Evolutionary conservation across 2,113 vertebrate species (phyloP).

Genomic region (Ameiurus melas): DNA sequence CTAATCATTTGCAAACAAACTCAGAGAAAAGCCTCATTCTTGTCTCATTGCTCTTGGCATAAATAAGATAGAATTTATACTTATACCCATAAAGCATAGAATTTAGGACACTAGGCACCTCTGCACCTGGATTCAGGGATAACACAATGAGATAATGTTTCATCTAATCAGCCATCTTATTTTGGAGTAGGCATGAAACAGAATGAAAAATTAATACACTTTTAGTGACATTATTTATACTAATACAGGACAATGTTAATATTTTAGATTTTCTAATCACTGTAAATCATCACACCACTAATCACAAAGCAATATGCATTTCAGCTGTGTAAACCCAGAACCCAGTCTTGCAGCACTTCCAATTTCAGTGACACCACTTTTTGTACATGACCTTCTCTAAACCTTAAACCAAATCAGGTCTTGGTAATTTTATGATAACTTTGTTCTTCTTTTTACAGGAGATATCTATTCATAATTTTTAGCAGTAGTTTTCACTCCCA

Average conservation of each 20-base stretch:
- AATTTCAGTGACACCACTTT: not conserved
- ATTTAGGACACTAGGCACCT: conserved; percentile 31
- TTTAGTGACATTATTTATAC: not conserved
- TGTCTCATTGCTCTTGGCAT: conserved; percentile 60
- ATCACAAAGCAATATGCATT: not conserved
- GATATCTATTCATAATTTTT: not conserved
- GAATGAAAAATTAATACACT: not conserved
- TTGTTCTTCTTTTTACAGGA: not conserved
- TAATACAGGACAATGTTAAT: not conserved
- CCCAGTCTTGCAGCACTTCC: not conserved
- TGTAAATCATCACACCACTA: not conserved
- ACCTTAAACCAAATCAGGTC: not conserved
- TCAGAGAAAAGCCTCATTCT: conserved; percentile 69
- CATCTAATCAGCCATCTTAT: not conserved
- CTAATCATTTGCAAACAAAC: conserved; percentile 76
- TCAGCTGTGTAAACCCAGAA: not conserved
- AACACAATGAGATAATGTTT: not conserved
- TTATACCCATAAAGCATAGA: not conserved
- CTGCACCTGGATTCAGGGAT: not conserved
- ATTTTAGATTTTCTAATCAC: not conserved
- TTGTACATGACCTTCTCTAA: not conserved
- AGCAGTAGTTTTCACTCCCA: not conserved
- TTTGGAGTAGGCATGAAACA: not conserved
- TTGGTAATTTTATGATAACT: not conserved
- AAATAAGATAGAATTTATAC: conserved; percentile 41